phyloP scores from a whole-genome alignment of 2,888 invertebrate genomes.

The Zeuzera pyrina region DNA sequence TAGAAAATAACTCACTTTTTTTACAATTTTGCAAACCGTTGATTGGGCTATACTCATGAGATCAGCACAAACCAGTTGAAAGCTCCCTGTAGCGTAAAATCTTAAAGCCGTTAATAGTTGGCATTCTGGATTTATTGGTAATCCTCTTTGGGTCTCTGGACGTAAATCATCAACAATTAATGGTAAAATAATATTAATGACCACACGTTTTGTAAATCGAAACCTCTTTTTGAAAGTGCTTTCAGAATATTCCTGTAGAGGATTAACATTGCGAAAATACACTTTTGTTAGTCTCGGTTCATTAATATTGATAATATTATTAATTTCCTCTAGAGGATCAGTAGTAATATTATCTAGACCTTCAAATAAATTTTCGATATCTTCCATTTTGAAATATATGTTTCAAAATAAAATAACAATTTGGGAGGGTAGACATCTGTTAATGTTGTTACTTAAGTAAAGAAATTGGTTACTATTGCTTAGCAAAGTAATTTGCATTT shows the following conservation, averaged over 20 bases:
- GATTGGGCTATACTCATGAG: constrained; percentile 4
- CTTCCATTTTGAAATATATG: too few relatives aligned
- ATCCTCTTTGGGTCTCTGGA: not conserved
- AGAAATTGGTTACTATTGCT: too few relatives aligned
- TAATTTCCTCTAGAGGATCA: not conserved
- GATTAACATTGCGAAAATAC: not conserved
- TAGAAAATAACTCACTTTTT: not conserved
- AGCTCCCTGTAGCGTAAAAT: constrained; percentile 13
- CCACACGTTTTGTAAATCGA: not conserved
- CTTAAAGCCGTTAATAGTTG: constrained; percentile 9
- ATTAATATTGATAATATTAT: not conserved
- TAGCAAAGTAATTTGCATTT: too few relatives aligned
- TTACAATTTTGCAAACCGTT: constrained; percentile 2
- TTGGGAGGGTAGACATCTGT: too few relatives aligned
- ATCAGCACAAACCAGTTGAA: constrained; percentile 8
- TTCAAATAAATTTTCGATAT: not conserved
- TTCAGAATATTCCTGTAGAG: not conserved
- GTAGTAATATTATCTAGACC: not conserved
- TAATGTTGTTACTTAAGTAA: too few relatives aligned
- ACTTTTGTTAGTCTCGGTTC: not conserved
- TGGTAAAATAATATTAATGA: not conserved
- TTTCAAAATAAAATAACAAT: too few relatives aligned
- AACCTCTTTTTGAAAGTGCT: not conserved
- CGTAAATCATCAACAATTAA: not conserved
- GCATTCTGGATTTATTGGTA: not conserved